A percentile compares a stretch with the other conserved stretches of the same genome.
These are phyloP conservation scores for Mimas tiliae DNA, from an alignment of 2,888 invertebrate species.

Conservation along the genomic window DNA sequence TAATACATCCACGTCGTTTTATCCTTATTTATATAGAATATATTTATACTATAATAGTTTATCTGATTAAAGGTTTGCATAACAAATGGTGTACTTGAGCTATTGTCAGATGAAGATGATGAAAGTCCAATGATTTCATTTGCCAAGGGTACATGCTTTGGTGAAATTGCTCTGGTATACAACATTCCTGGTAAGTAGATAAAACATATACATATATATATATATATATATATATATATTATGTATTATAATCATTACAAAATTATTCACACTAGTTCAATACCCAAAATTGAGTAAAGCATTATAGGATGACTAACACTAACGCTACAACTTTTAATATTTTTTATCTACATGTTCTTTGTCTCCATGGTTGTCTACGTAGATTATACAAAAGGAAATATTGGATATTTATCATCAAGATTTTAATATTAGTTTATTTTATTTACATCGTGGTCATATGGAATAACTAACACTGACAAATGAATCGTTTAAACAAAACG, in stretches of 20 bases:
- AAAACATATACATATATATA: no score
- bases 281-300: no score
- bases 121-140: slow-evolving; percentile 83
- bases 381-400: neutral
- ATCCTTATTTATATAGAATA: slow-evolving; percentile 31
- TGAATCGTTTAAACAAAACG: slow-evolving; percentile 5
- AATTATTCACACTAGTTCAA: no score
- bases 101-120: slow-evolving; percentile 81
- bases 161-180: slow-evolving; percentile 79
- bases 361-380: no score
- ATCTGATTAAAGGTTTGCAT: slow-evolving; percentile 69
- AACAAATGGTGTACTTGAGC: slow-evolving; percentile 76
- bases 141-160: slow-evolving; percentile 79
- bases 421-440: neutral
- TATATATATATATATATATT: no score
- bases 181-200: slow-evolving; percentile 69
- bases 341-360: neutral
- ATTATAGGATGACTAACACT: neutral
- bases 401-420: neutral
- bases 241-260: neutral
- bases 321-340: neutral
- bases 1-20: slow-evolving; percentile 31
- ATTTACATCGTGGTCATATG: neutral
- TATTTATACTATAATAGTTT: slow-evolving; percentile 18
- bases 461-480: slow-evolving; percentile 13